Percentiles rank a stretch among this genome's conserved stretches.
Conservation (phyloP, 2,797 vertebrate species). For the Psittacula derbiana region DNA sequence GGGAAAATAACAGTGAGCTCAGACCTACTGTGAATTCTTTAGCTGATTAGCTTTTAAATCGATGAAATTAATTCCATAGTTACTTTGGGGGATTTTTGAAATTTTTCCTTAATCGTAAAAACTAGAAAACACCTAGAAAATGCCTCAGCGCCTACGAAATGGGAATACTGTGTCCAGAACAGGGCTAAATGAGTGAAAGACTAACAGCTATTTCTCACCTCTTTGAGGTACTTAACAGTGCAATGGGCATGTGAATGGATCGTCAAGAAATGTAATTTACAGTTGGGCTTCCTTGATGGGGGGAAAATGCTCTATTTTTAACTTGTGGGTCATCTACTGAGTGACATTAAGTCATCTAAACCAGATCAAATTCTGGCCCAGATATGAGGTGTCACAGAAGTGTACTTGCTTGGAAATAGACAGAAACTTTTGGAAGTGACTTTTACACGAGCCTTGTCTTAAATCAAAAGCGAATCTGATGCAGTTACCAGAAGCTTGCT, state of each 20-base stretch:
- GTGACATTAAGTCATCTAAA: background rate
- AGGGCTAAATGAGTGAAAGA: background rate
- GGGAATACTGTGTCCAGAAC: background rate
- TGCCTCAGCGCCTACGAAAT: background rate
- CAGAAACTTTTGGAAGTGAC: background rate
- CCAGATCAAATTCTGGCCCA: background rate
- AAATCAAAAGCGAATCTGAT: background rate
- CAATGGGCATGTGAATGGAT: background rate
- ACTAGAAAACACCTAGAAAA: background rate
- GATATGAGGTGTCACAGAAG: background rate
- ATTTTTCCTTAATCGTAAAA: background rate
- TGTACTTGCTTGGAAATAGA: background rate
- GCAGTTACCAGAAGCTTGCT: background rate
- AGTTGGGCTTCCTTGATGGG: background rate
- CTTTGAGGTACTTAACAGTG: background rate
- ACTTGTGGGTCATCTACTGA: background rate
- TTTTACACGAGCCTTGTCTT: background rate
- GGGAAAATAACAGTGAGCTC: background rate
- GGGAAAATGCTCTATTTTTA: background rate
- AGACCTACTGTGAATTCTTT: background rate
- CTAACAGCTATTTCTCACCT: background rate
- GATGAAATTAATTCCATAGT: background rate
- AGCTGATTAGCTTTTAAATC: background rate
- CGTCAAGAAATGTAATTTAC: background rate
- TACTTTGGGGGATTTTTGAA: background rate